Base-by-base conservation (phyloP, 1,140 invertebrate species). In the Drosophila orena region DNA sequence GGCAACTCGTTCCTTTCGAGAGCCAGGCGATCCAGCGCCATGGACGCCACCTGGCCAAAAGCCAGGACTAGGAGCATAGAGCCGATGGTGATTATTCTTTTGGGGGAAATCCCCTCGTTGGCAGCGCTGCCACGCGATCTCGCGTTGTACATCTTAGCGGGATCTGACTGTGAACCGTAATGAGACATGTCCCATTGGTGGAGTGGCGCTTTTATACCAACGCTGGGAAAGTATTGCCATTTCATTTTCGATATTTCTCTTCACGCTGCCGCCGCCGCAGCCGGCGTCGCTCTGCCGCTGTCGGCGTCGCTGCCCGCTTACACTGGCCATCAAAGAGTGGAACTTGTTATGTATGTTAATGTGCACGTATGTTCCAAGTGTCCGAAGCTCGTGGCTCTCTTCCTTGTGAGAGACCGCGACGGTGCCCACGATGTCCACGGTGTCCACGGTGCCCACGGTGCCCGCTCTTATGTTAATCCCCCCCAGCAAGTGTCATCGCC, bases 91-190 rank as follows among this genome's bases (percentile, higher is more conserved):
- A 52, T 30, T 10, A 57, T 30, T 57, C n/a, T n/a, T 42, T 12
- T 43, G 10, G 38, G 40, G 55, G 27, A 27, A 40, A 44, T 37
- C 65, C 35, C 50, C 56, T 43, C 34, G 66, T 37, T 34, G 49
- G 49, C 49, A 17, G 42, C 22, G 60, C 46, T 59, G 50, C 72
- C 77, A 49, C 70, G 77, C 75, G 86, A 91, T 91, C 90, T 91
- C 83, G 73, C 84, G 78, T 70, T 72, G 79, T 74, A 89, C 90
- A 91, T 91, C 90, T 91, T 91, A 60, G 78, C 90, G 90, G 90
- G 90, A 91, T 91, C 90, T 89, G 75, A 81, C 81, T 90, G 83
- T 90, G 90, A 91, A 90, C 84, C 89, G 83, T 91, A 91, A 91
- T 91, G 90, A 91, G 90, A 91, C 90, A 91, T 90, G 90, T 90